Evolutionary conservation across 2,113 vertebrate species (phyloP).

Genomic region (Dipodomys merriami): DNA sequence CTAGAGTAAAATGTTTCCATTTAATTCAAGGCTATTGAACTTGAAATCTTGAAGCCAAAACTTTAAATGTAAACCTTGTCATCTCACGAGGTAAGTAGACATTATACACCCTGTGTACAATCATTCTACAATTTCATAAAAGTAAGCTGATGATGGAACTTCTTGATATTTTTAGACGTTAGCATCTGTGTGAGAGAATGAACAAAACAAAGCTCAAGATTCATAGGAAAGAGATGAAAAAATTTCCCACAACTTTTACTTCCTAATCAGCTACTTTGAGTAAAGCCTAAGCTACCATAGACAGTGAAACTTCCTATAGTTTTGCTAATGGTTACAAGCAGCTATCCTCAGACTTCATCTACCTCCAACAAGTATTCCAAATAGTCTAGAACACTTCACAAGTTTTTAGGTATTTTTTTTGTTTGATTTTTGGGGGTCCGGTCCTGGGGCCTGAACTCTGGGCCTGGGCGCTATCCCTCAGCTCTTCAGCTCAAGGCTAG

Average conservation of each 20-base stretch:
- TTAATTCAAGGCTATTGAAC: not conserved
- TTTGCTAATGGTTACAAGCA: not conserved
- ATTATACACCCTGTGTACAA: not conserved
- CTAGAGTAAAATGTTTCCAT: not conserved
- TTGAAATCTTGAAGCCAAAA: no score
- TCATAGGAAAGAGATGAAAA: not conserved
- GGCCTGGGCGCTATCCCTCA: no score
- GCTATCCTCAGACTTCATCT: not conserved
- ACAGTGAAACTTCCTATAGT: not conserved
- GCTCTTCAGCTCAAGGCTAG: no score
- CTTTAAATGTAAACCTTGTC: not conserved
- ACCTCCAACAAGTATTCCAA: not conserved
- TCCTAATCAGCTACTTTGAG: not conserved
- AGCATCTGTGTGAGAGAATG: not conserved
- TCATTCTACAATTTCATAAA: not conserved
- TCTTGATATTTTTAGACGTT: not conserved
- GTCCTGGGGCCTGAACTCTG: no score
- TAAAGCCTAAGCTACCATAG: not conserved
- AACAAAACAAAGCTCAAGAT: not conserved
- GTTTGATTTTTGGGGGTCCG: no score
- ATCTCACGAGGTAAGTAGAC: not conserved
- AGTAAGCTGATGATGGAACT: not conserved
- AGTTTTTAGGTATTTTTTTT: no score
- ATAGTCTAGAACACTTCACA: not conserved
- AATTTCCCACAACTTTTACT: not conserved